These are phyloP conservation scores for Hirudo medicinalis DNA, from an alignment of 1,140 invertebrate genomes.

Conservation along the genomic window DNA sequence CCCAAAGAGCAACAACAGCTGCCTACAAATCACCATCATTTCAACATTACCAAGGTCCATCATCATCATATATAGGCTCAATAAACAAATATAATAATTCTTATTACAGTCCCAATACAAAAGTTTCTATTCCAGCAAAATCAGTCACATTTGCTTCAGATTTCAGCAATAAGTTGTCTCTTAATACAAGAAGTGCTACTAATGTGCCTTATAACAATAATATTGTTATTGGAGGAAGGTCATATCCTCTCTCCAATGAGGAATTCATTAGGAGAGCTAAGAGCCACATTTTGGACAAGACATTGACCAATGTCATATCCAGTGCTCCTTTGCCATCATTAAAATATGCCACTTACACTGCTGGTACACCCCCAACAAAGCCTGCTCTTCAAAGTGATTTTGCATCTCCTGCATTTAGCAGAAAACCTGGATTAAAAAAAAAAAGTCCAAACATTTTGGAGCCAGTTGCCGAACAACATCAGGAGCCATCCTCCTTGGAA, in stretches of 20 bases:
- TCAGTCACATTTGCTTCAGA: not conserved
- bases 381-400: not conserved
- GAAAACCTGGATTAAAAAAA: not conserved
- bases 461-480: not conserved
- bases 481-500: not conserved
- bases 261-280: slow-evolving; percentile 4
- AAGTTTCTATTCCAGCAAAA: not conserved
- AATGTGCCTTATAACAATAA: not conserved
- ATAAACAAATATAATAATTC: no score
- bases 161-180: not conserved
- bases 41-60: not conserved
- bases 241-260: slow-evolving; percentile 2
- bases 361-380: not conserved
- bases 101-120: not conserved
- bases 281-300: slow-evolving; percentile 9
- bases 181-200: not conserved
- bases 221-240: not conserved
- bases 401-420: not conserved
- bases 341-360: slow-evolving; percentile 4
- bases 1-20: no score
- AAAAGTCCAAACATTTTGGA: slow-evolving; percentile 9
- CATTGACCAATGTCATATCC: slow-evolving; percentile 5
- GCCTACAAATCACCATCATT: no score
- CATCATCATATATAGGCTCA: not conserved
- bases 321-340: not conserved